phyloP scores from a whole-genome alignment of 2,113 vertebrate species.

The Sitta europaea region DNA sequence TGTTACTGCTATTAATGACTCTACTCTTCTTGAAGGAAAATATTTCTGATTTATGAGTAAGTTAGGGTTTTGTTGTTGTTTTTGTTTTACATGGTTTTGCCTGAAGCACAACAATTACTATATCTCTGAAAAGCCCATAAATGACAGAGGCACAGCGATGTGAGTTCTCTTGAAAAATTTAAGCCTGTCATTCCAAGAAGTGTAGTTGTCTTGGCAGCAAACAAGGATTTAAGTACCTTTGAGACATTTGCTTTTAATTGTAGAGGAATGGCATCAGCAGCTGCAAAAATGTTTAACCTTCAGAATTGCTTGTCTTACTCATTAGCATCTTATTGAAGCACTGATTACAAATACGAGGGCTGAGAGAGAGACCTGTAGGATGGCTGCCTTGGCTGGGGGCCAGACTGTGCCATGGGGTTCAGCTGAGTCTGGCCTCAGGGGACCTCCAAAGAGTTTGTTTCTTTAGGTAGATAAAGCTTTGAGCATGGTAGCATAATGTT shows the following conservation, averaged over 20 bases:
- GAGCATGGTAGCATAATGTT: neutral
- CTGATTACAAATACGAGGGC: neutral
- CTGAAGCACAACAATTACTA: neutral
- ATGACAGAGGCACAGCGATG: neutral
- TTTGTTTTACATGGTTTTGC: neutral
- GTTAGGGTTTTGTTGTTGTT: neutral
- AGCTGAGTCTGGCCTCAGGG: neutral
- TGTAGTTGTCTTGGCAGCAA: neutral
- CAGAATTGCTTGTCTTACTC: neutral
- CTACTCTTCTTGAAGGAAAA: neutral
- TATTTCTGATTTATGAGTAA: neutral
- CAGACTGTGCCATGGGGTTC: neutral
- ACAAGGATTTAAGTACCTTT: neutral
- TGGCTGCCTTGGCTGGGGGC: neutral
- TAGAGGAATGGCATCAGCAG: neutral
- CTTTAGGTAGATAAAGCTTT: neutral
- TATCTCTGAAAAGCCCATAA: neutral
- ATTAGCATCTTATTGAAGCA: neutral
- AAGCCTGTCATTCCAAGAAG: neutral
- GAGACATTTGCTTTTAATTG: constrained; percentile 28
- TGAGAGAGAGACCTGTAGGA: neutral
- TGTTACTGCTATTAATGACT: neutral
- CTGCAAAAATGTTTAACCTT: neutral
- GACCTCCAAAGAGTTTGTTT: neutral
- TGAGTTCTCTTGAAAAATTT: neutral